Evolutionary conservation across 2,888 invertebrate genomes (phyloP), one percentile per base, ranked within the genome.

Genomic region (Eupithecia insigniata): DNA sequence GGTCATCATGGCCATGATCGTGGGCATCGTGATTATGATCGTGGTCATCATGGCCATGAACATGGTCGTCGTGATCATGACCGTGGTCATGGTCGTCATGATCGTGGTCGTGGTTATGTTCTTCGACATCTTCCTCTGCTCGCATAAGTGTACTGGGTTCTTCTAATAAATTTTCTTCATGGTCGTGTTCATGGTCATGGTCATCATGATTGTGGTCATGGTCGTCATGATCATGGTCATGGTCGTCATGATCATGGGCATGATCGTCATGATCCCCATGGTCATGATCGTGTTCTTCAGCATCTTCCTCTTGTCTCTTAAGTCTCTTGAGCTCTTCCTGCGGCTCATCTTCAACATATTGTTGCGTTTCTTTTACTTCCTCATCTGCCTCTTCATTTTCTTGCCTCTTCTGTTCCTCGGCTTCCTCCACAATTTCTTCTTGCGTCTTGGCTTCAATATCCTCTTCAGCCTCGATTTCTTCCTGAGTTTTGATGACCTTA

Each of bases 401-500:
- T 6, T 74, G 71, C 12, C 39, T 36, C 55, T 70, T 62, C 22
- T 71, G 55, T 14, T 68, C 68, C 12, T 69, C 71, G 4, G 71
- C 69, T 67, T 39, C 70, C 30, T 68, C 73, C n/a, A 62, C 66
- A 7, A 55, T 55, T 26, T 71, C 78, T 10, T 60, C 69, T 71
- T 10, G 62, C 14, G 65, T 67, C 32, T 74, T 76, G 30, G 72
- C 76, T 67, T 75, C 75, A 30, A 72, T 74, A 12, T 81, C 79
- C 68, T 82, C 80, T 32, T 81, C 82, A 4, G 73, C 77, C 34
- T 81, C 82, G 14, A 78, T 67, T 43, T 83, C 84, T 46, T 84
- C 84, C 46, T 85, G 83, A 30, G 82, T 77, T 75, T 69, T 77
- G 71, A 84, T 71, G 72, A 79, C 28, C 60, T n/a, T 76, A 71